phyloP scores from a whole-genome alignment of 2,113 vertebrate species.

The Etia nguti region DNA sequence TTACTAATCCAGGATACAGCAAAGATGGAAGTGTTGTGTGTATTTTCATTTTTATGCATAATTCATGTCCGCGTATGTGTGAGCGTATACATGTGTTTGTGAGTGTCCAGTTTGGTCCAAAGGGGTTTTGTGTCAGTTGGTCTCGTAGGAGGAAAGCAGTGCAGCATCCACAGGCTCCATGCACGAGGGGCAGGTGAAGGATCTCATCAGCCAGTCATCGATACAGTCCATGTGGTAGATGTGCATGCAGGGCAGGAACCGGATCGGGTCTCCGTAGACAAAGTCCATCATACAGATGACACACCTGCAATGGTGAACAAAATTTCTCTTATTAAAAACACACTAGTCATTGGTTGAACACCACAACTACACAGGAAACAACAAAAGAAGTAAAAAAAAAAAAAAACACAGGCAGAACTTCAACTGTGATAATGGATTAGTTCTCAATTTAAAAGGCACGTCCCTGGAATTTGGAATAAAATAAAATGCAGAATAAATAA shows the following conservation, averaged over 20 bases:
- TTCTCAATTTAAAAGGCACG: not conserved
- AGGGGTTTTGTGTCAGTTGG: slow-evolving; percentile 79
- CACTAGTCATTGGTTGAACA: not conserved
- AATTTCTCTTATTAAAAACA: not conserved
- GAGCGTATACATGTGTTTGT: not conserved
- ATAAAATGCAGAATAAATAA: not conserved
- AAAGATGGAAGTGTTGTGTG: slow-evolving; percentile 1
- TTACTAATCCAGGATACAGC: slow-evolving; percentile 49
- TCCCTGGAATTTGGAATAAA: not conserved
- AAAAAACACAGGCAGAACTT: not conserved
- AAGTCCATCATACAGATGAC: slow-evolving; percentile 99
- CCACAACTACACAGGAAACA: not conserved
- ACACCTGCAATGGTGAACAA: slow-evolving; percentile 73
- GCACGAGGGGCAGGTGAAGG: slow-evolving; percentile 98
- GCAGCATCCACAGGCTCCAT: slow-evolving; percentile 99
- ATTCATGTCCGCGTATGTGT: not conserved
- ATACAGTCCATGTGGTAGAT: slow-evolving; percentile 99
- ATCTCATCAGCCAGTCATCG: slow-evolving; percentile 99
- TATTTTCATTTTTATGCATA: slow-evolving; percentile 7
- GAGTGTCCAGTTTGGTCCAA: not conserved
- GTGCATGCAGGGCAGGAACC: slow-evolving; percentile 99
- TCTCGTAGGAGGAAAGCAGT: slow-evolving; percentile 94
- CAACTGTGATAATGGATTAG: not conserved
- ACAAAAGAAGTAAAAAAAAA: not conserved
- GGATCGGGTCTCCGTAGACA: slow-evolving; percentile 95